phyloP scores from a whole-genome alignment of 2,888 invertebrate species.

The Lasioglossum figueresi region DNA sequence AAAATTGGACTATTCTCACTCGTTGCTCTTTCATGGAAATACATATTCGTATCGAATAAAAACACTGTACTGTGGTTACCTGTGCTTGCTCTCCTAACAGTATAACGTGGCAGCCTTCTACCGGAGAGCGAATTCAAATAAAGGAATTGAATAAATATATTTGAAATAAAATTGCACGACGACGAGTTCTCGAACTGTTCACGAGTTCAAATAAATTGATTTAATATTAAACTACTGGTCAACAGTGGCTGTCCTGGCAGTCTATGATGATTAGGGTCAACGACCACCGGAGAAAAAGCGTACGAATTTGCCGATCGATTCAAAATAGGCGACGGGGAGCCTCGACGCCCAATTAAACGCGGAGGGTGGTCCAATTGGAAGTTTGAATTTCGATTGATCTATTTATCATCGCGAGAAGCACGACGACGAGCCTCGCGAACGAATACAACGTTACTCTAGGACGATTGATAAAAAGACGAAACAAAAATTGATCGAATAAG shows the following conservation, averaged over 20 bases:
- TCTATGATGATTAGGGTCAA: neutral
- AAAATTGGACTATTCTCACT: neutral
- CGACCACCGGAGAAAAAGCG: neutral
- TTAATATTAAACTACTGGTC: neutral
- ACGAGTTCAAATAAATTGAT: neutral
- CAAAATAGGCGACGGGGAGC: slow-evolving; percentile 36
- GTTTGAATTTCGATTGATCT: slow-evolving; percentile 29
- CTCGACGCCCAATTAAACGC: slow-evolving; percentile 18
- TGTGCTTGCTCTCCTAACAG: too few species aligned
- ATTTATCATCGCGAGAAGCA: neutral
- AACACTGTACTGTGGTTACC: neutral
- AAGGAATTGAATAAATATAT: neutral
- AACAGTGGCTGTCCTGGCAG: neutral
- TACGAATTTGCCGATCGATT: neutral
- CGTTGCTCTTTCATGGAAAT: neutral
- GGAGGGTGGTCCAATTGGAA: slow-evolving; percentile 38
- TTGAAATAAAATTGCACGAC: neutral
- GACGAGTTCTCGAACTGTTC: neutral
- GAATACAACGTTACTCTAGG: slow-evolving; percentile 5
- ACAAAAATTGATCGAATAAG: neutral
- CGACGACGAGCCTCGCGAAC: neutral
- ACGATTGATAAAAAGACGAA: neutral
- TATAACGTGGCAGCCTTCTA: too few species aligned
- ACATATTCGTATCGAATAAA: neutral
- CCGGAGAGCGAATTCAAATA: neutral